These are phyloP conservation scores for Hucho hucho DNA, from an alignment of 2,113 vertebrate species.

Conservation along the genomic window DNA sequence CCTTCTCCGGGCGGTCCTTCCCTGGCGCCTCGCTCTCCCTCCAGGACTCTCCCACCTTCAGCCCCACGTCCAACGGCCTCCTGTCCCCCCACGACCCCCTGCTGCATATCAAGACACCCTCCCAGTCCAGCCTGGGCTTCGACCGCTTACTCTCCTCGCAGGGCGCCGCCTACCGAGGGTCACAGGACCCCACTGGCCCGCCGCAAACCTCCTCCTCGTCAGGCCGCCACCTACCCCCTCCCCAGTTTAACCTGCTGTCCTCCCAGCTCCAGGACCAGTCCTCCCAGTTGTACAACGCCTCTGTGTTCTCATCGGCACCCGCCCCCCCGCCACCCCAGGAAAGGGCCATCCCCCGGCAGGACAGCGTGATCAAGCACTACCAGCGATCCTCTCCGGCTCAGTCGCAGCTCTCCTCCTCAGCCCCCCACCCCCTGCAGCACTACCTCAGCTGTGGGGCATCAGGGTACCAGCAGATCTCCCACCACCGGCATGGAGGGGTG, in stretches of 20 bases:
- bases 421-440: conserved; percentile 82
- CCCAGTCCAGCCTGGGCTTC: conserved; percentile 73
- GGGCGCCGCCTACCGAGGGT: conserved; percentile 64
- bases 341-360: conserved; percentile 79
- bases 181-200: conserved; percentile 64
- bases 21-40: conserved; percentile 81
- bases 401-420: conserved; percentile 67
- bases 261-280: conserved; percentile 81
- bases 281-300: conserved; percentile 82
- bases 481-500: conserved; percentile 68
- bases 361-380: conserved; percentile 94
- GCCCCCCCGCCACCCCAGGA: conserved; percentile 71
- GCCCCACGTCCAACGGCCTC: conserved; percentile 82
- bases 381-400: conserved; percentile 78
- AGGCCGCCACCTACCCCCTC: conserved; percentile 76
- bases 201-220: conserved; percentile 71
- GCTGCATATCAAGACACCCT: conserved; percentile 77
- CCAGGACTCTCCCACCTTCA: conserved; percentile 85
- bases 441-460: conserved; percentile 83
- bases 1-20: conserved; percentile 87
- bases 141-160: conserved; percentile 74
- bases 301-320: conserved; percentile 79
- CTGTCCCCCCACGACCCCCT: conserved; percentile 82
- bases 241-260: conserved; percentile 87
- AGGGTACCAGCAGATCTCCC: conserved; percentile 82